Conservation (phyloP, 2,113 vertebrate species). For the Labeo catla region DNA sequence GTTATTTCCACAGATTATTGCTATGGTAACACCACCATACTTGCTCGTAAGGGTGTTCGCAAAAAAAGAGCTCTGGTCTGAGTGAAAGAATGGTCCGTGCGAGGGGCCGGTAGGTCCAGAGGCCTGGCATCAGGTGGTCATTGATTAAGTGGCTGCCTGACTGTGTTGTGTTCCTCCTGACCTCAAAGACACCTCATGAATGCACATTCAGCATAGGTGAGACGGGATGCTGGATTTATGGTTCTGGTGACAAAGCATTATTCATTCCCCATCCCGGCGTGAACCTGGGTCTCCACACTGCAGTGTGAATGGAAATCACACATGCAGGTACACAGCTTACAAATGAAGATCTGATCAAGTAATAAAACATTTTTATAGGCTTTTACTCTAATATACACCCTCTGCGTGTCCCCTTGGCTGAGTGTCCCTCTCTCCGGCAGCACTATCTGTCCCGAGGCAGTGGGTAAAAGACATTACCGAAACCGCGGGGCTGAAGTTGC, state of each 20-base stretch:
- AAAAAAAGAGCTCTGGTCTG: background rate
- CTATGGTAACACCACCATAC: background rate
- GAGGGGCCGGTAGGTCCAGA: background rate
- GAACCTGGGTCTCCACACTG: background rate
- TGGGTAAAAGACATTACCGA: background rate
- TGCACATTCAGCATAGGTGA: constrained; percentile 34
- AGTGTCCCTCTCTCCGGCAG: background rate
- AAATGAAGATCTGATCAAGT: constrained; percentile 24
- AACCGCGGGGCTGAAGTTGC: constrained; percentile 18
- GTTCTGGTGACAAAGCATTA: constrained; percentile 20
- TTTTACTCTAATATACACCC: background rate
- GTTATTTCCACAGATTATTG: background rate
- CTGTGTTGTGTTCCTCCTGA: constrained; percentile 27
- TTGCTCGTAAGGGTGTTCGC: background rate
- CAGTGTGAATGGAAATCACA: background rate
- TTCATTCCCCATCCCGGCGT: background rate
- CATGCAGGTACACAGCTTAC: background rate
- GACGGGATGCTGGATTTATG: constrained; percentile 25
- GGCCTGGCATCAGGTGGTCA: constrained; percentile 37
- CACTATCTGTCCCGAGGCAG: background rate
- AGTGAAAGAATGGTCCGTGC: background rate
- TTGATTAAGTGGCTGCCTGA: constrained; percentile 26
- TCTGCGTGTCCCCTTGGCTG: background rate
- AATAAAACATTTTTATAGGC: constrained; percentile 1
- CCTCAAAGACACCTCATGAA: constrained; percentile 35